Conservation (phyloP, 1,140 invertebrate genomes). For the Leptinotarsa lineolata region DNA sequence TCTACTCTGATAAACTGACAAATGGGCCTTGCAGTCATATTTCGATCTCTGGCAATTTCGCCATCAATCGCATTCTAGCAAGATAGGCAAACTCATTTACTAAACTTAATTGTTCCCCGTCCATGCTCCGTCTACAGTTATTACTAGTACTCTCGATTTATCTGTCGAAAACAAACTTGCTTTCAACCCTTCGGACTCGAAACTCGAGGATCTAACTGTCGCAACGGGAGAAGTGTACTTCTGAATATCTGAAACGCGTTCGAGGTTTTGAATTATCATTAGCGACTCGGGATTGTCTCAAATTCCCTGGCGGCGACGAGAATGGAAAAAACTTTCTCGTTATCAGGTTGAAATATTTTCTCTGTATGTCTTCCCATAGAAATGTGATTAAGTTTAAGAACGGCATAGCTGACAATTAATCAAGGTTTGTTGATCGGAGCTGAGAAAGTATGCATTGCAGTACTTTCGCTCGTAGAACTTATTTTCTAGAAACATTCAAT, state of each 20-base stretch:
- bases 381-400: too few relatives aligned
- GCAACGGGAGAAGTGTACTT: background rate
- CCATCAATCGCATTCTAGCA: background rate
- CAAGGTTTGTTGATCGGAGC: too few relatives aligned
- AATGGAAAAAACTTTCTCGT: background rate
- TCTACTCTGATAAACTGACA: background rate
- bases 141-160: slow-evolving; percentile 5
- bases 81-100: slow-evolving; percentile 3
- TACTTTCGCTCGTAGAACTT: too few relatives aligned
- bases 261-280: slow-evolving; percentile 6
- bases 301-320: background rate
- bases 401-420: too few relatives aligned
- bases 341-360: background rate
- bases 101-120: background rate
- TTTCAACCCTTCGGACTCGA: background rate
- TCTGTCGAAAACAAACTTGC: background rate
- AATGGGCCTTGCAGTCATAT: background rate
- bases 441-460: too few relatives aligned
- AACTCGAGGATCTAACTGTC: slow-evolving; percentile 2
- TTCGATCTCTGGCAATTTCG: background rate
- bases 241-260: background rate
- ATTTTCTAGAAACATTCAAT: too few relatives aligned
- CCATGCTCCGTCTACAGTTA: background rate
- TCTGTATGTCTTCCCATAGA: background rate
- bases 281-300: background rate